A percentile compares a stretch with the other conserved stretches of the same genome.
phyloP scores from a whole-genome alignment of 2,888 invertebrate genomes.

The Drosophila recens region DNA sequence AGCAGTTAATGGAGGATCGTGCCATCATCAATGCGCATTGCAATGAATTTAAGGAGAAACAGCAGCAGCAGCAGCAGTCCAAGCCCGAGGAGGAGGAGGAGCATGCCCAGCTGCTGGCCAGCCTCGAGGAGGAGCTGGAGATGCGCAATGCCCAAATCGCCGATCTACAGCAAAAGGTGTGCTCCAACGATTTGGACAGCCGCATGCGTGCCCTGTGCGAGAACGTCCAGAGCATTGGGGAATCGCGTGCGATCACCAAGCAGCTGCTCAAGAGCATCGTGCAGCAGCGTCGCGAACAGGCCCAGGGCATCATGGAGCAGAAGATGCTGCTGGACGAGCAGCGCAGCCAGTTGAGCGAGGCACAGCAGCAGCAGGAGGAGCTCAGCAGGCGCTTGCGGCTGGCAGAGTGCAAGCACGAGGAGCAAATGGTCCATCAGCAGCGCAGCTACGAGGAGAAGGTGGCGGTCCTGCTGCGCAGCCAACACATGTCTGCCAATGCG shows the following conservation, averaged over 20 bases:
- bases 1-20: constrained; percentile 91
- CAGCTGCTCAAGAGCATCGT: constrained; percentile 83
- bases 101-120: constrained; percentile 47
- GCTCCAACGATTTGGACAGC: constrained; percentile 91
- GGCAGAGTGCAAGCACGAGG: constrained; percentile 86
- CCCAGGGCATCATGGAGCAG: constrained; percentile 86
- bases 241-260: constrained; percentile 91
- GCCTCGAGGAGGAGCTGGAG: constrained; percentile 82
- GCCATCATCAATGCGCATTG: constrained; percentile 86
- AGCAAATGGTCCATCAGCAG: constrained; percentile 87
- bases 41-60: constrained; percentile 51
- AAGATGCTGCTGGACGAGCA: constrained; percentile 86
- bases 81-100: constrained; percentile 44
- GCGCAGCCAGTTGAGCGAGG: constrained; percentile 86
- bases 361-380: constrained; percentile 81
- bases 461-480: constrained; percentile 37
- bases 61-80: constrained; percentile 34
- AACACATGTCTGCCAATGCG: constrained; percentile 1
- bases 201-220: constrained; percentile 90
- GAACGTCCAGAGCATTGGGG: constrained; percentile 90
- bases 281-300: constrained; percentile 81
- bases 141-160: constrained; percentile 84
- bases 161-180: constrained; percentile 75
- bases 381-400: constrained; percentile 86
- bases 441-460: constrained; percentile 87